These are phyloP conservation scores for Drosophila ogumai DNA, from an alignment of 1,140 invertebrate species.

Conservation along the genomic window DNA sequence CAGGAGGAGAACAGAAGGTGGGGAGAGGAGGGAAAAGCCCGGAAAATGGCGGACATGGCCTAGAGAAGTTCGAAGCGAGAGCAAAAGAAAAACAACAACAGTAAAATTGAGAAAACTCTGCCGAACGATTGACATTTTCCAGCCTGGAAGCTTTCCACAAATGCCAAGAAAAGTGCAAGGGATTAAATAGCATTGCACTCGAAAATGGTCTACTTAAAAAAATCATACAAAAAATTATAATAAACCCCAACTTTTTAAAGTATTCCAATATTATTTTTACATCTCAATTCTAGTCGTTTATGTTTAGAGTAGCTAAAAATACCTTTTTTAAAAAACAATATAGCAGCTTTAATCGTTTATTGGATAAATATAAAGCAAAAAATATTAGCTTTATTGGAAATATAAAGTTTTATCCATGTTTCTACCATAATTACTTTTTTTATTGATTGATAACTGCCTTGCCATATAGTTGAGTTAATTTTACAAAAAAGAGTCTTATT, in stretches of 20 bases:
- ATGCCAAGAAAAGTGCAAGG: conserved; percentile 22
- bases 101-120: conserved; percentile 16
- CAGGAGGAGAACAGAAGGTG: neutral
- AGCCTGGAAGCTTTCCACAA: conserved; percentile 30
- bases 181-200: neutral
- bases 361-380: neutral
- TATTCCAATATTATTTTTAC: no score
- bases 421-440: neutral
- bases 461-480: neutral
- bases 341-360: no score
- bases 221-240: no score
- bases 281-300: no score
- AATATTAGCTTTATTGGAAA: no score
- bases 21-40: conserved; percentile 1
- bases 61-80: conserved; percentile 60
- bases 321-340: no score
- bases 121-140: conserved; percentile 46
- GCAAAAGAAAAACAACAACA: conserved; percentile 19
- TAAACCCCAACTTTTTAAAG: no score
- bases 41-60: conserved; percentile 67
- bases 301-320: no score
- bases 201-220: neutral
- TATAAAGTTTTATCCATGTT: no score
- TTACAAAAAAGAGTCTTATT: neutral
- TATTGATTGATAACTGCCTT: neutral